Evolutionary conservation across 1,140 invertebrate genomes (phyloP).

Genomic region (Sycobia sp.): DNA sequence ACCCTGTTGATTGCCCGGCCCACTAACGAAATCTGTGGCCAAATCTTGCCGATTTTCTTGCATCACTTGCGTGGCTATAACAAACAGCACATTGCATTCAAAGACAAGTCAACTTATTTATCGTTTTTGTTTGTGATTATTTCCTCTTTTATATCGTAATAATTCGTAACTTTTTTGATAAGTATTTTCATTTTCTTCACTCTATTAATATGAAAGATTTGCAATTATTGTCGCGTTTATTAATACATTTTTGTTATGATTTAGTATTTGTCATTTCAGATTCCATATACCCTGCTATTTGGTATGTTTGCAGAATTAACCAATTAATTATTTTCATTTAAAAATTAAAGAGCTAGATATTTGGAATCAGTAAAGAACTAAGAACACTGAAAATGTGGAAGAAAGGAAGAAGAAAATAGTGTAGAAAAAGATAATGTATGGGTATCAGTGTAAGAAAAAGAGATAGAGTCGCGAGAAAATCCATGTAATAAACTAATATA

Average conservation of each 20-base stretch:
- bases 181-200: neutral
- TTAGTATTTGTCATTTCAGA: neutral
- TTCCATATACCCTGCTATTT: constrained; percentile 3
- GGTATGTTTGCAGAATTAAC: neutral
- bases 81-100: constrained; percentile 60
- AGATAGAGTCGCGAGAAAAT: neutral
- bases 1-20: constrained; percentile 55
- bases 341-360: neutral
- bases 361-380: neutral
- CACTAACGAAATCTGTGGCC: constrained; percentile 51
- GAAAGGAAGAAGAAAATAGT: constrained; percentile 1
- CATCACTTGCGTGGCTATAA: constrained; percentile 58
- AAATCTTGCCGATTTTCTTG: constrained; percentile 56
- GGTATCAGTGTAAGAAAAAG: neutral
- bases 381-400: constrained; percentile 6
- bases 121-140: neutral
- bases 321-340: neutral
- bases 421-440: neutral
- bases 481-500: neutral
- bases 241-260: constrained; percentile 8
- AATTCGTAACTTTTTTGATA: neutral
- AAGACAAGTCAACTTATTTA: constrained; percentile 23
- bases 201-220: constrained; percentile 19
- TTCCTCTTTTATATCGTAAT: neutral
- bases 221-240: constrained; percentile 1